A percentile compares a stretch with the other conserved stretches of the same genome.
phyloP scores from a whole-genome alignment of 2,113 vertebrate species.

The Grammomys dolichurus region DNA sequence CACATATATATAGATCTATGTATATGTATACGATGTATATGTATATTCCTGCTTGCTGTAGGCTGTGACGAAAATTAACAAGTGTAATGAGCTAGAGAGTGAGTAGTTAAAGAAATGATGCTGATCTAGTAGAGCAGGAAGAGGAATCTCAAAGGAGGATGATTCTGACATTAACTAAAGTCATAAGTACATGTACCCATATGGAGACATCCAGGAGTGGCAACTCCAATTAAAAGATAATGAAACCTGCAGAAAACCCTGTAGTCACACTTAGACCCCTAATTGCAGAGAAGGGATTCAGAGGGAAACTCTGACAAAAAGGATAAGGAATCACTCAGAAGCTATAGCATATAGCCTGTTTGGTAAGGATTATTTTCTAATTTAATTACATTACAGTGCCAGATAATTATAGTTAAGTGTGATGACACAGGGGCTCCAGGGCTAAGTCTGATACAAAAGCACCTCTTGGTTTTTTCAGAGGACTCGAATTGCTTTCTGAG shows the following conservation, averaged over 20 bases:
- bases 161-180: neutral
- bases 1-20: too few relatives aligned
- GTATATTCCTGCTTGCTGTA: neutral
- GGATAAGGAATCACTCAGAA: neutral
- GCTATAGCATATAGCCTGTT: neutral
- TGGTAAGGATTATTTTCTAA: neutral
- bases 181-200: neutral
- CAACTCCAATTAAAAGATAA: neutral
- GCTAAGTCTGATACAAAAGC: neutral
- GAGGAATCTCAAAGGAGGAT: neutral
- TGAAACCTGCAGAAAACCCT: neutral
- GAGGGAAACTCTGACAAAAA: neutral
- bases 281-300: neutral
- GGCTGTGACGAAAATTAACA: neutral
- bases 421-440: neutral
- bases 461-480: neutral
- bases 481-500: neutral
- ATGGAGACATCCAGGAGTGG: neutral
- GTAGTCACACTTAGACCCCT: neutral
- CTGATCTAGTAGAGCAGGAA: neutral
- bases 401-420: neutral
- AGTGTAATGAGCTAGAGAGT: neutral
- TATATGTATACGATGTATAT: too few relatives aligned
- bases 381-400: neutral
- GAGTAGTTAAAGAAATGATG: neutral